phyloP scores from a whole-genome alignment of 2,113 vertebrate species.

The Azemiops feae region DNA sequence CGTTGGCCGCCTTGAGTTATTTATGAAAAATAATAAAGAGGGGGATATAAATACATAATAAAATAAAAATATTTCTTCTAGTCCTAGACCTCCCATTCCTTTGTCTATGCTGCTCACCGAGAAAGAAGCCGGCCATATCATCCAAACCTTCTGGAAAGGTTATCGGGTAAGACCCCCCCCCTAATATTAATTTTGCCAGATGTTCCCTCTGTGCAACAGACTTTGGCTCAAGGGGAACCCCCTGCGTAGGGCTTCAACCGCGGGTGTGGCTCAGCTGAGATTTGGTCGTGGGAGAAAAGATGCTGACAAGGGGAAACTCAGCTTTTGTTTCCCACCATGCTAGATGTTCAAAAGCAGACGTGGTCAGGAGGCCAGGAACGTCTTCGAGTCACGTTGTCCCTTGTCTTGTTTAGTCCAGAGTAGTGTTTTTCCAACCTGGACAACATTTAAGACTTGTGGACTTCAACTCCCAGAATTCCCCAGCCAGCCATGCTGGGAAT shows the following conservation, averaged over 20 bases:
- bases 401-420: neutral
- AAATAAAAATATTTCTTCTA: conserved; percentile 54
- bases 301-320: conserved; percentile 14
- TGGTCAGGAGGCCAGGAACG: neutral
- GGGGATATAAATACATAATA: neutral
- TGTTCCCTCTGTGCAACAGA: conserved; percentile 46
- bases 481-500: too few species aligned
- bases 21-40: neutral
- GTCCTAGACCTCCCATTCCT: conserved; percentile 72
- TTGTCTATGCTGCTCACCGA: conserved; percentile 78
- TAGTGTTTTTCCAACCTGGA: neutral
- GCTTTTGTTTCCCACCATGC: conserved; percentile 24
- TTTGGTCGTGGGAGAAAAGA: conserved; percentile 23
- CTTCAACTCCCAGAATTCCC: too few species aligned
- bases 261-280: conserved; percentile 11
- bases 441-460: neutral
- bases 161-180: conserved; percentile 78
- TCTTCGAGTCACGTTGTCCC: neutral
- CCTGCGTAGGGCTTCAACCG: conserved; percentile 56
- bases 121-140: conserved; percentile 75
- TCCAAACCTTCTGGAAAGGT: conserved; percentile 93
- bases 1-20: neutral
- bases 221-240: conserved; percentile 49
- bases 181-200: conserved; percentile 43
- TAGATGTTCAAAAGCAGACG: neutral